Conservation (phyloP, 2,113 vertebrate species). For the Sitta europaea region DNA sequence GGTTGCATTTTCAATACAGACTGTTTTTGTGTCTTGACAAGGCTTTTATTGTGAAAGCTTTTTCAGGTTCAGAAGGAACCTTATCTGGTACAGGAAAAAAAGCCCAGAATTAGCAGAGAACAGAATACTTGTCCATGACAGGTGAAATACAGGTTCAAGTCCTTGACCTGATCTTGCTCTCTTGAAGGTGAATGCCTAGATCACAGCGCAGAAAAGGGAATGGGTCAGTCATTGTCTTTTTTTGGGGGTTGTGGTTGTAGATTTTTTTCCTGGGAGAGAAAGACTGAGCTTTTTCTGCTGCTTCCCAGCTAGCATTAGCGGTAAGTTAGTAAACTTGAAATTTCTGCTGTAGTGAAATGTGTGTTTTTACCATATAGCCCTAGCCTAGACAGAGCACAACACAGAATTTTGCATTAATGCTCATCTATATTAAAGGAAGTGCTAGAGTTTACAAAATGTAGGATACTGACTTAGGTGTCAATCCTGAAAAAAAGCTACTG, state of each 20-base stretch:
- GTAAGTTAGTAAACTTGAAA: not conserved
- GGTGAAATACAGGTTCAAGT: not conserved
- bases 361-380: not conserved
- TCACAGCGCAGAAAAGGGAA: not conserved
- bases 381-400: not conserved
- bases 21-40: not conserved
- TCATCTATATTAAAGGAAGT: not conserved
- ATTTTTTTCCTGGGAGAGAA: not conserved
- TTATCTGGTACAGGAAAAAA: not conserved
- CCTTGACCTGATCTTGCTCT: not conserved
- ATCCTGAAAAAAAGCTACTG: not conserved
- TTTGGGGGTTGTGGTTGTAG: not conserved
- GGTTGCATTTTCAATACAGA: not conserved
- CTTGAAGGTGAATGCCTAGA: not conserved
- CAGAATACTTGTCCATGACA: not conserved
- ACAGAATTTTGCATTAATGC: not conserved
- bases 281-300: not conserved
- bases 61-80: not conserved
- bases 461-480: not conserved
- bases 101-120: not conserved
- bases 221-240: not conserved
- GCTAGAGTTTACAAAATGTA: not conserved
- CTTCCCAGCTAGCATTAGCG: not conserved
- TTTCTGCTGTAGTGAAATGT: not conserved
- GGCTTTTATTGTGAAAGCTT: not conserved